Evolutionary conservation across 2,113 vertebrate genomes (phyloP).

Genomic region (Phoenicopterus ruber): DNA sequence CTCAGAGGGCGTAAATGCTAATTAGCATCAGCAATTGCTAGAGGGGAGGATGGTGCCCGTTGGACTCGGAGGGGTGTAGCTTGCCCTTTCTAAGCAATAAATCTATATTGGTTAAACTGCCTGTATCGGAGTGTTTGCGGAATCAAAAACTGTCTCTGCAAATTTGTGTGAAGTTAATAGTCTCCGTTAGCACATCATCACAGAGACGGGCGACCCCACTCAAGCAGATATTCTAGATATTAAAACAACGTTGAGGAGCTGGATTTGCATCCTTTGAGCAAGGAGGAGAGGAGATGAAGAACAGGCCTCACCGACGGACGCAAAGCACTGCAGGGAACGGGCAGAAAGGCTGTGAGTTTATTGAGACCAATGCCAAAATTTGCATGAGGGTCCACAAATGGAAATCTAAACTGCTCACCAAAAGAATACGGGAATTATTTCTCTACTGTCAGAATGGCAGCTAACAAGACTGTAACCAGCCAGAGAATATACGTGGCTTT

Average conservation of each 20-base stretch:
- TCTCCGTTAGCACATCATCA: background rate
- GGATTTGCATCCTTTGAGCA: background rate
- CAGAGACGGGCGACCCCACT: background rate
- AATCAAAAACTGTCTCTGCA: background rate
- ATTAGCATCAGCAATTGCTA: constrained; percentile 61
- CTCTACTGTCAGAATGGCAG: background rate
- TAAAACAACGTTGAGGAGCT: background rate
- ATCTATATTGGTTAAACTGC: constrained; percentile 52
- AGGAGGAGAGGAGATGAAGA: background rate
- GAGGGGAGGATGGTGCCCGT: constrained; percentile 34
- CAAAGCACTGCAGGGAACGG: background rate
- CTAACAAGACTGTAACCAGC: background rate
- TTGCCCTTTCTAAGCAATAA: constrained; percentile 36
- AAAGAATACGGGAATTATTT: background rate
- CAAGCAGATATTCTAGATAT: background rate
- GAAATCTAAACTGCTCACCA: background rate
- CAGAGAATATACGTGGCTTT: background rate
- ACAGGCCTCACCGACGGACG: background rate
- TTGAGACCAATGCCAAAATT: background rate
- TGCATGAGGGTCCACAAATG: background rate
- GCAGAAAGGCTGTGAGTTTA: background rate
- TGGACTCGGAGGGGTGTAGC: background rate
- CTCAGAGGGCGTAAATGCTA: constrained; percentile 17
- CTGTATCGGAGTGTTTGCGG: background rate
- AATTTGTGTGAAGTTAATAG: constrained; percentile 4